Percentiles rank a stretch among this genome's conserved stretches.
Evolutionary conservation across 2,113 vertebrate genomes (phyloP).

Genomic region (human (Homo sapiens)): DNA sequence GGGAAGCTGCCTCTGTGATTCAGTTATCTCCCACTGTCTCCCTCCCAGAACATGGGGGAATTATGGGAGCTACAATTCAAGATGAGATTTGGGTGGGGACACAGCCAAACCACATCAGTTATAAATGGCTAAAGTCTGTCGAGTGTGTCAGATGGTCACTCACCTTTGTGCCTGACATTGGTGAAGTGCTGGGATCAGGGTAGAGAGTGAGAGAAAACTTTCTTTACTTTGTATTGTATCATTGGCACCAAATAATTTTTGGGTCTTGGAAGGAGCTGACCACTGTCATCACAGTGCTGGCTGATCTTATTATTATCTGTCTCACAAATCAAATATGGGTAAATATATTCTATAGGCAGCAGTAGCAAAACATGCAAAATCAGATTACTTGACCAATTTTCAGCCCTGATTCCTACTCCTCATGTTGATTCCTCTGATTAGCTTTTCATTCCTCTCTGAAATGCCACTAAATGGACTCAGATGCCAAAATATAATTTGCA

Average conservation of each 20-base stretch:
- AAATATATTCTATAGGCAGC: fast-evolving
- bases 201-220: not conserved
- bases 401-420: not conserved
- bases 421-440: not conserved
- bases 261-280: not conserved
- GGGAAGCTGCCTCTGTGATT: no score
- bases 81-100: no score
- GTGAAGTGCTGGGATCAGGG: not conserved
- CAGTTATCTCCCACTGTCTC: no score
- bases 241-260: not conserved
- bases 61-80: no score
- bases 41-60: no score
- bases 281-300: not conserved
- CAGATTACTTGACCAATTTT: not conserved
- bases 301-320: not conserved
- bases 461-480: not conserved
- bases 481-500: not conserved
- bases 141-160: fast-evolving
- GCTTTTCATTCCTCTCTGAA: not conserved
- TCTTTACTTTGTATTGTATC: not conserved
- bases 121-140: not conserved
- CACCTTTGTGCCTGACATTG: not conserved
- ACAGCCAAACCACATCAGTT: no score
- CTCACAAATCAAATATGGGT: not conserved
- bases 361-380: not conserved